phyloP scores from a whole-genome alignment of 2,888 invertebrate genomes.

The Tenthredo distinguenda region DNA sequence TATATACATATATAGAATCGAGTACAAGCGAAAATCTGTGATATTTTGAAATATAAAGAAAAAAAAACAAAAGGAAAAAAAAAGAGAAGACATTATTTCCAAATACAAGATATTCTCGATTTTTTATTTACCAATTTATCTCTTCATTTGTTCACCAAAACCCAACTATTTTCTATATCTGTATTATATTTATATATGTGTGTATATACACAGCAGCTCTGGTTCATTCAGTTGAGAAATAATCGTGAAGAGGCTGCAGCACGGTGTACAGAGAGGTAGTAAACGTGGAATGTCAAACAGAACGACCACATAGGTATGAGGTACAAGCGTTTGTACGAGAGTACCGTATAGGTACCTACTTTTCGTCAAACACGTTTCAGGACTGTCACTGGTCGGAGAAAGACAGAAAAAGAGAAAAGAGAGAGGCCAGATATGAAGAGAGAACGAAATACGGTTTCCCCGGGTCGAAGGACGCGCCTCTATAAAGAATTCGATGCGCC shows the following conservation, averaged over 20 bases:
- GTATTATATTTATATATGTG: too few species aligned
- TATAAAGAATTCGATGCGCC: constrained; percentile 23
- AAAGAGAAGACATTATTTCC: not conserved
- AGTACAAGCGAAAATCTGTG: not conserved
- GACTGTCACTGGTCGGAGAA: constrained; percentile 45
- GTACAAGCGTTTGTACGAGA: constrained; percentile 40
- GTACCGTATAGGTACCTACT: constrained; percentile 43
- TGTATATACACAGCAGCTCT: not conserved
- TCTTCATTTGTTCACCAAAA: not conserved
- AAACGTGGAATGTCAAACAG: constrained; percentile 47
- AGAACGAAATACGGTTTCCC: constrained; percentile 25
- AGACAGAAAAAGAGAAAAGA: constrained; percentile 11
- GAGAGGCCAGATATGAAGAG: not conserved
- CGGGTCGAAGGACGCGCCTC: constrained; percentile 38
- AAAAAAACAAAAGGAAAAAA: not conserved
- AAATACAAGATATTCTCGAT: not conserved
- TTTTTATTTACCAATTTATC: not conserved
- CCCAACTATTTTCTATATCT: not conserved
- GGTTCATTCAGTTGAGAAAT: constrained; percentile 23
- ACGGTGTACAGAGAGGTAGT: constrained; percentile 3
- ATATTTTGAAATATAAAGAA: not conserved
- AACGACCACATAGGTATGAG: constrained; percentile 21
- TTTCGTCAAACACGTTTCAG: constrained; percentile 51
- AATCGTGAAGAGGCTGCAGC: not conserved
- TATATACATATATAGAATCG: not conserved